A percentile compares a stretch with the other conserved stretches of the same genome.
Conservation (phyloP, 2,888 invertebrate species). For the Stenodera caucasica region DNA sequence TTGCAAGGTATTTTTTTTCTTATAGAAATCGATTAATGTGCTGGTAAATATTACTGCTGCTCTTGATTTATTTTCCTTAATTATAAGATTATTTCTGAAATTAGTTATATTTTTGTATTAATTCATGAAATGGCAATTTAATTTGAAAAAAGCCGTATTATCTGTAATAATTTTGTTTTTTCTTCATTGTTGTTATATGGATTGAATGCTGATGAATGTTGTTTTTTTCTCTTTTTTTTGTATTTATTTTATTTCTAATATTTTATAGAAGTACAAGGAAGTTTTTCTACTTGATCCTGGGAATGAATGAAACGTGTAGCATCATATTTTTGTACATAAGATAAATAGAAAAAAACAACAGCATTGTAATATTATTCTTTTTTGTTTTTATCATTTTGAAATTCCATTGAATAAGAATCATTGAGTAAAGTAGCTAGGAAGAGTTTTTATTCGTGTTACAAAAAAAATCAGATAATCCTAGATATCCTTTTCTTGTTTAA, state of each 20-base stretch:
- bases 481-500: not conserved
- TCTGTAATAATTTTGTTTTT: not conserved
- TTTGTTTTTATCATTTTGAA: not conserved
- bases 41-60: not conserved
- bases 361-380: not conserved
- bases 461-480: not conserved
- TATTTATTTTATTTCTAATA: not conserved
- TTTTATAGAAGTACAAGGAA: not conserved
- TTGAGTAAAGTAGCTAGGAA: not conserved
- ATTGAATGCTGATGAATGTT: not conserved
- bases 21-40: not conserved
- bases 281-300: not conserved
- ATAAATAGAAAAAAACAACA: not conserved
- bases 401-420: conserved; percentile 1
- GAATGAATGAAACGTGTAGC: not conserved
- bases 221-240: not conserved
- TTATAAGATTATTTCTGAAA: not conserved
- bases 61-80: not conserved
- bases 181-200: not conserved
- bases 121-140: not conserved
- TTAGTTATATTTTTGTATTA: conserved; percentile 10
- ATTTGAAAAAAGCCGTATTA: not conserved
- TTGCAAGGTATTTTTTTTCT: not conserved
- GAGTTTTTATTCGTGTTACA: not conserved
- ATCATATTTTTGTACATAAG: conserved; percentile 5